Conservation (phyloP, 1,140 invertebrate genomes). For the Aphaenogaster floridana region DNA sequence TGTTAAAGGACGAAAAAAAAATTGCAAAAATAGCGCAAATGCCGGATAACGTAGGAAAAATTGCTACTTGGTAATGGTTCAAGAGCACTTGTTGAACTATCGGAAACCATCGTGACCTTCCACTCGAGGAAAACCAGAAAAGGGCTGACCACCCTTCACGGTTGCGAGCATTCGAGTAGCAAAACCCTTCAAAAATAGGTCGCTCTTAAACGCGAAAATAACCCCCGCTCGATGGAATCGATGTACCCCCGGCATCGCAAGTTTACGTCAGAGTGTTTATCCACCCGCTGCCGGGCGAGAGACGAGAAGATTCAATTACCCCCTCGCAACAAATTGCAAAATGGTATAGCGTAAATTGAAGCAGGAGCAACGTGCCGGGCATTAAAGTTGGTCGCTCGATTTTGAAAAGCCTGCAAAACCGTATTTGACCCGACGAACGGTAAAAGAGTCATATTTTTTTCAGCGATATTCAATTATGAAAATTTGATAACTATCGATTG, state of each 20-base stretch:
- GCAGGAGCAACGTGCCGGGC: slow-evolving; percentile 47
- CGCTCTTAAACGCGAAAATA: slow-evolving; percentile 59
- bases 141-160: slow-evolving; percentile 54
- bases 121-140: slow-evolving; percentile 55
- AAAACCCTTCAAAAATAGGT: slow-evolving; percentile 61
- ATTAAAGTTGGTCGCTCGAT: slow-evolving; percentile 52
- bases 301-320: slow-evolving; percentile 62
- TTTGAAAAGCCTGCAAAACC: slow-evolving; percentile 44
- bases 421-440: slow-evolving; percentile 25
- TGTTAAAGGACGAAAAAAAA: not conserved
- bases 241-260: slow-evolving; percentile 40
- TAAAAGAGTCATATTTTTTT: slow-evolving; percentile 31
- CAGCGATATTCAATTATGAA: slow-evolving; percentile 52
- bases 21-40: slow-evolving; percentile 13
- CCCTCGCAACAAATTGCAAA: slow-evolving; percentile 62
- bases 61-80: slow-evolving; percentile 46
- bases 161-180: slow-evolving; percentile 47
- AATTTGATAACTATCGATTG: slow-evolving; percentile 59
- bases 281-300: slow-evolving; percentile 26
- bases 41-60: slow-evolving; percentile 34
- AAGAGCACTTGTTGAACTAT: slow-evolving; percentile 63
- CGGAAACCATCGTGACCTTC: slow-evolving; percentile 42
- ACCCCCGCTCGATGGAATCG: slow-evolving; percentile 42
- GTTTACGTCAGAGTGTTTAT: slow-evolving; percentile 63
- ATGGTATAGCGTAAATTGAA: slow-evolving; percentile 62